phyloP scores from a whole-genome alignment of 2,113 vertebrate species.

The Stictonetta naevosa region DNA sequence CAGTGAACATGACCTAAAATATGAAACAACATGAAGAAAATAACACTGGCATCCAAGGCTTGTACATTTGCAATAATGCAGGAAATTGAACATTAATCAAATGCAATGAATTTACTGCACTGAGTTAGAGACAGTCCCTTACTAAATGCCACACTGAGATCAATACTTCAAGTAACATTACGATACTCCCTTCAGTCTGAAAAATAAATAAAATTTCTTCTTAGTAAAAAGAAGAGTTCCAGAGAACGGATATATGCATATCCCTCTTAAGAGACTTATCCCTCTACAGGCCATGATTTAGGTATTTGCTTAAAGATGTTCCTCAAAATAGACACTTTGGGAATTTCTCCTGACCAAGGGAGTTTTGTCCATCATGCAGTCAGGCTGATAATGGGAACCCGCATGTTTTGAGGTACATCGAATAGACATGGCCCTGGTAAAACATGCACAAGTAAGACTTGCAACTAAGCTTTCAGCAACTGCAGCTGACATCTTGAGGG shows the following conservation, averaged over 20 bases:
- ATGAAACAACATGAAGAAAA: neutral
- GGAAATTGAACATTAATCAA: neutral
- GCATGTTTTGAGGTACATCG: neutral
- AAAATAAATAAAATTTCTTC: neutral
- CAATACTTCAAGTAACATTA: neutral
- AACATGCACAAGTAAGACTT: neutral
- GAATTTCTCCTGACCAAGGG: neutral
- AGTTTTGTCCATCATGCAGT: neutral
- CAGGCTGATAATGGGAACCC: neutral
- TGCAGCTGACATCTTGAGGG: neutral
- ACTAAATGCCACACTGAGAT: neutral
- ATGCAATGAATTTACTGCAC: neutral
- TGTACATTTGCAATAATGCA: neutral
- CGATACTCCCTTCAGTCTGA: neutral
- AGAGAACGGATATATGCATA: neutral
- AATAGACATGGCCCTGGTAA: neutral
- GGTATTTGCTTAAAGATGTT: neutral
- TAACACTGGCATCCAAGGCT: neutral
- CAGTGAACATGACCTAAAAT: neutral
- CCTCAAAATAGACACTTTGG: neutral
- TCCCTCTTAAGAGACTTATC: neutral
- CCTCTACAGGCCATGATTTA: neutral
- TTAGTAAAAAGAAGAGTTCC: neutral
- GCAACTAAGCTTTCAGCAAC: neutral
- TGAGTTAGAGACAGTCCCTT: neutral